These are phyloP conservation scores for Elaphurus davidianus DNA, from an alignment of 2,113 vertebrate species.

Conservation along the genomic window DNA sequence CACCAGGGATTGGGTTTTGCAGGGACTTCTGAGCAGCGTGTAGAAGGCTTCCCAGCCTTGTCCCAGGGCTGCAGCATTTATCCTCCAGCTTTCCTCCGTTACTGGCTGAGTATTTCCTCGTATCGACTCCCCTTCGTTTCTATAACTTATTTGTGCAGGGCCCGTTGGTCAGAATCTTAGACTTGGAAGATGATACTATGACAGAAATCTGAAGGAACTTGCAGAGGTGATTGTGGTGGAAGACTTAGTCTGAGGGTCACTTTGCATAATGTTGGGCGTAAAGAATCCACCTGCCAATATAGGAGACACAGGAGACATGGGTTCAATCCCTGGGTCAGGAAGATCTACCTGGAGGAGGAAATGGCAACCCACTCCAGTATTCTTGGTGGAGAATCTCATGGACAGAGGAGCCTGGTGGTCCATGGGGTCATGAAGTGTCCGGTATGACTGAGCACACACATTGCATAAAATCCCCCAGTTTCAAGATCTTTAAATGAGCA, in stretches of 20 bases:
- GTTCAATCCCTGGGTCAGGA: background rate
- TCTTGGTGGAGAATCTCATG: background rate
- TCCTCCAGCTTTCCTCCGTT: accelerated
- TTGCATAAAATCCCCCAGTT: background rate
- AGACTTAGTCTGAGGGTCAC: background rate
- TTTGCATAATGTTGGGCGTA: background rate
- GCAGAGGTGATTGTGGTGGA: background rate
- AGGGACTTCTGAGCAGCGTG: background rate
- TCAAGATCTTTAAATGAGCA: background rate
- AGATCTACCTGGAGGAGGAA: background rate
- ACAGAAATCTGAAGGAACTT: background rate
- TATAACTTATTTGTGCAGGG: too few species aligned
- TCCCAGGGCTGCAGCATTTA: background rate
- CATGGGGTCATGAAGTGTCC: accelerated
- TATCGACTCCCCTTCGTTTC: accelerated
- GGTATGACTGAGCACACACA: background rate
- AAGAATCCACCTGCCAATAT: background rate
- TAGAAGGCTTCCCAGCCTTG: background rate
- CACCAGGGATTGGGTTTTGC: background rate
- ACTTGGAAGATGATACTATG: background rate
- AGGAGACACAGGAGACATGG: background rate
- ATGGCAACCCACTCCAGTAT: background rate
- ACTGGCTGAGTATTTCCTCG: accelerated
- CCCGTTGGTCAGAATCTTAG: background rate
- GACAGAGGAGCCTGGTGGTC: background rate